These are phyloP conservation scores for Stylophora pistillata DNA, from an alignment of 64 coral and sea anemone species.

Conservation along the genomic window DNA sequence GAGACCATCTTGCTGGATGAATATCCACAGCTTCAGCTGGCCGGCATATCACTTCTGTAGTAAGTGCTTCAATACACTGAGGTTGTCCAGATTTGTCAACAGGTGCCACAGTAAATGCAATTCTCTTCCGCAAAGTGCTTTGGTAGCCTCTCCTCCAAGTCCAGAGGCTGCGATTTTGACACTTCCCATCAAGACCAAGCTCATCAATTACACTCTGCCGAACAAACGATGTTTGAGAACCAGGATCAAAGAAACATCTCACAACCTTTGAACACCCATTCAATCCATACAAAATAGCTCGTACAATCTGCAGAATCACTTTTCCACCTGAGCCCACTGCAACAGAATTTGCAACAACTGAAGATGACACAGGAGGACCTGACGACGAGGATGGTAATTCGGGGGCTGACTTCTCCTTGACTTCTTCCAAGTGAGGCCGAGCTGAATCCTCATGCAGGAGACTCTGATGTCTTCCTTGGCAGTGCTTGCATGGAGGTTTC, in stretches of 20 bases:
- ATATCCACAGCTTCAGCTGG: conserved; percentile 20
- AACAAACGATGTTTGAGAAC: conserved; percentile 27
- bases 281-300: too few relatives aligned
- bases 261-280: too few relatives aligned
- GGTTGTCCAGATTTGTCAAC: too few relatives aligned
- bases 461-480: conserved; percentile 15
- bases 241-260: conserved; percentile 41
- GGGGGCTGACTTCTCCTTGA: neutral
- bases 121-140: too few relatives aligned
- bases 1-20: conserved; percentile 11
- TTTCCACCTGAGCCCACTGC: too few relatives aligned
- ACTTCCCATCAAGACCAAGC: conserved; percentile 14
- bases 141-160: too few relatives aligned
- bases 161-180: neutral
- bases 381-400: too few relatives aligned
- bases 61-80: conserved; percentile 34
- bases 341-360: neutral
- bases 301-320: too few relatives aligned
- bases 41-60: conserved; percentile 26
- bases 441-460: neutral
- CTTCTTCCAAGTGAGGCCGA: neutral
- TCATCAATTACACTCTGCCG: neutral
- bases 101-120: too few relatives aligned
- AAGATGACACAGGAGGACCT: neutral
- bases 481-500: conserved; percentile 20